Evolutionary conservation across 1,140 invertebrate species (phyloP).

Genomic region (Drosophila azteca): DNA sequence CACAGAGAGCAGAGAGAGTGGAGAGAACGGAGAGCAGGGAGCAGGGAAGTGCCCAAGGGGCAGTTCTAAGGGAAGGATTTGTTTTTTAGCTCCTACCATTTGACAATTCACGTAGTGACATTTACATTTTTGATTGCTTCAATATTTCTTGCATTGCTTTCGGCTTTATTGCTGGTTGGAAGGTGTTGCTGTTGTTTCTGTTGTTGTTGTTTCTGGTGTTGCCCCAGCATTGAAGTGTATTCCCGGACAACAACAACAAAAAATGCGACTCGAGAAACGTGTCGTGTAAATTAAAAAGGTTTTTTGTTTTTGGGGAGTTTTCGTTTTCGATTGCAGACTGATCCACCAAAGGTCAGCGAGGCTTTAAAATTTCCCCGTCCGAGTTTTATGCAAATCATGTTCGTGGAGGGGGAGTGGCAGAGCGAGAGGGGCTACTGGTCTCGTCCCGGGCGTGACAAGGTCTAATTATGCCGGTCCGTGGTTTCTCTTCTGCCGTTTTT

Average conservation of each 20-base stretch:
- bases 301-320: conserved; percentile 15
- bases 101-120: conserved; percentile 69
- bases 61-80: conserved; percentile 1
- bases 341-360: conserved; percentile 50
- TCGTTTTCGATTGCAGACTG: conserved; percentile 24
- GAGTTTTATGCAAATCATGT: conserved; percentile 69
- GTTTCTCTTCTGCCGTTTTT: conserved; percentile 21
- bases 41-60: background rate
- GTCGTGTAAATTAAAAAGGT: conserved; percentile 66
- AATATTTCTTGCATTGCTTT: conserved; percentile 70
- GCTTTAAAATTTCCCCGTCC: conserved; percentile 49
- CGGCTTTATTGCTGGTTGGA: conserved; percentile 26
- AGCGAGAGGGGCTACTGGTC: background rate
- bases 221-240: background rate
- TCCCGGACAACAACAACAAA: conserved; percentile 1
- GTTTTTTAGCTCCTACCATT: conserved; percentile 33
- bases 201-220: background rate
- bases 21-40: no score
- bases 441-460: conserved; percentile 59
- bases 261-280: conserved; percentile 48
- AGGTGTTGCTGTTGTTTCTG: background rate
- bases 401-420: background rate
- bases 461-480: conserved; percentile 55
- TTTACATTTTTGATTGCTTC: conserved; percentile 78
- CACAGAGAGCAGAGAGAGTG: background rate